Conservation (phyloP, 2,113 vertebrate species). For the Gopherus flavomarginatus region DNA sequence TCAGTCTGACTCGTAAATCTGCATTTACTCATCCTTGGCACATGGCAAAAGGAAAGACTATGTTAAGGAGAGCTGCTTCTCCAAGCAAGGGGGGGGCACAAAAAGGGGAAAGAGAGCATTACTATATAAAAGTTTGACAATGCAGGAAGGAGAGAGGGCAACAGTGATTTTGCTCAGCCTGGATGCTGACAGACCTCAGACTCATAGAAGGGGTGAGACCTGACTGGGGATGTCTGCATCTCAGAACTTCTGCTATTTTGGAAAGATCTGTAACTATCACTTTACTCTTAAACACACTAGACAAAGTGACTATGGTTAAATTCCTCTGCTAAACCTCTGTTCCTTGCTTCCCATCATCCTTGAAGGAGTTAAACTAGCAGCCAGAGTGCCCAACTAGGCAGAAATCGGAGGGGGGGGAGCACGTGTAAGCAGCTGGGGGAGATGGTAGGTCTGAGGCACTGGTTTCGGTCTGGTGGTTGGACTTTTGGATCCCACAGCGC, state of each 20-base stretch:
- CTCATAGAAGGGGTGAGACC: not conserved
- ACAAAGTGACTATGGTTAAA: not conserved
- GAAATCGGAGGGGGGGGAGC: not conserved
- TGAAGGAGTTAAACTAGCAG: not conserved
- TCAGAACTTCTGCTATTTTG: not conserved
- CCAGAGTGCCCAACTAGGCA: not conserved
- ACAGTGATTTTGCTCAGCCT: no score
- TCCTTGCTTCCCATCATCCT: not conserved
- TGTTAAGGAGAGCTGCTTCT: fast-evolving
- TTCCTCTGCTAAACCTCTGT: not conserved
- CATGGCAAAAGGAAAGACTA: not conserved
- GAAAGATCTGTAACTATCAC: not conserved
- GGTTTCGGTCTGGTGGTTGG: not conserved
- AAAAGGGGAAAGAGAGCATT: not conserved
- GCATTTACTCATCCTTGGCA: not conserved
- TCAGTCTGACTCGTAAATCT: not conserved
- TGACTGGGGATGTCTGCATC: fast-evolving
- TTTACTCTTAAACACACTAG: no score
- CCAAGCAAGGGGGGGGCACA: not conserved
- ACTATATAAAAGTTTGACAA: not conserved
- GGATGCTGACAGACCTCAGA: no score
- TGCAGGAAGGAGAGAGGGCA: no score
- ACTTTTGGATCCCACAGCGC: not conserved
- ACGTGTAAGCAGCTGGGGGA: no score
- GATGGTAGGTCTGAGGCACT: not conserved